Evolutionary conservation across 2,797 vertebrate genomes (phyloP).

Genomic region (Margarornis squamiger): DNA sequence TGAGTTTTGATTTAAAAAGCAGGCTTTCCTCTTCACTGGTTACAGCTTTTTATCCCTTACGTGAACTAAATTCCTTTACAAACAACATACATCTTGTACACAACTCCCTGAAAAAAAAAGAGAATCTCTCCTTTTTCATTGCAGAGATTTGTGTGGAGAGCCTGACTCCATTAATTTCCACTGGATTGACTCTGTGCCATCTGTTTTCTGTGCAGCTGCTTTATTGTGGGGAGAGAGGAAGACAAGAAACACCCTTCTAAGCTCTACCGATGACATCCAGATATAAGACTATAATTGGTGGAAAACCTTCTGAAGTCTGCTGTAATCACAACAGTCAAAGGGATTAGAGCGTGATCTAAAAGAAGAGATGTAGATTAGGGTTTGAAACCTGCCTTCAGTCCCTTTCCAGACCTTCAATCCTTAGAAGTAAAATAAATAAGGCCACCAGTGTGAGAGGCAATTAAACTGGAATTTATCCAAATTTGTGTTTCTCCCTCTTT

Average conservation of each 20-base stretch:
- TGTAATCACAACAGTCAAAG: conserved; percentile 55
- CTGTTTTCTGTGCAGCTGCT: conserved; percentile 69
- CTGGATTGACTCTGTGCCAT: conserved; percentile 76
- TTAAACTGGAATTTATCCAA: neutral
- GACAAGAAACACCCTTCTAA: conserved; percentile 34
- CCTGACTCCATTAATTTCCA: conserved; percentile 79
- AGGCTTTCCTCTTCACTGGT: conserved; percentile 27
- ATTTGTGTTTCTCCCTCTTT: neutral
- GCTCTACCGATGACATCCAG: conserved; percentile 50
- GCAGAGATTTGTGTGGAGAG: conserved; percentile 76
- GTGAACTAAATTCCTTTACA: conserved; percentile 74
- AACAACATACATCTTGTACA: conserved; percentile 77
- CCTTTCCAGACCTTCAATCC: neutral
- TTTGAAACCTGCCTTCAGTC: neutral
- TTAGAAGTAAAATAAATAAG: neutral
- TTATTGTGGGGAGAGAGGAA: conserved; percentile 34
- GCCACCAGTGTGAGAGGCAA: neutral
- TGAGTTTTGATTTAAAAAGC: conserved; percentile 51
- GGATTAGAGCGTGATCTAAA: conserved; percentile 34
- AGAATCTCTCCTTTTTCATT: conserved; percentile 59
- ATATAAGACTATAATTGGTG: conserved; percentile 65
- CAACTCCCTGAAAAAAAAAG: conserved; percentile 23
- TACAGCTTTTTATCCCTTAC: conserved; percentile 68
- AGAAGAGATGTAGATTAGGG: conserved; percentile 16
- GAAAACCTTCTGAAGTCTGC: conserved; percentile 57